A percentile compares a stretch with the other conserved stretches of the same genome.
Evolutionary conservation across 2,888 invertebrate species (phyloP).

Genomic region (Spilosoma lubricipeda): DNA sequence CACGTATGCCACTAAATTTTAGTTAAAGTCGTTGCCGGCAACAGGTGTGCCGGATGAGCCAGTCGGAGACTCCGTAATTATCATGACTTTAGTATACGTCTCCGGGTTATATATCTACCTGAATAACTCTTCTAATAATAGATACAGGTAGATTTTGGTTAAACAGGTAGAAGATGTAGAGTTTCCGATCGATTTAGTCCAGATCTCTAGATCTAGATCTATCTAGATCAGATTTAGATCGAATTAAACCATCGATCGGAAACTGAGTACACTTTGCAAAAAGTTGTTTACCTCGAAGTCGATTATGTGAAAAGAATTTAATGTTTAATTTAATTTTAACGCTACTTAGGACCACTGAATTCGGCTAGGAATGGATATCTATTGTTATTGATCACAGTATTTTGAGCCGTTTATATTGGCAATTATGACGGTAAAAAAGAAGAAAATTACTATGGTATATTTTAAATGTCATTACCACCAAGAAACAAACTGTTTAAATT

Average conservation of each 20-base stretch:
- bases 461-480: no score
- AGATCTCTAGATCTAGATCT: no score
- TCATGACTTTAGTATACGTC: conserved; percentile 68
- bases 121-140: conserved; percentile 22
- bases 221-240: no score
- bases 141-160: no score
- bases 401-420: background rate
- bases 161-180: no score
- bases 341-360: conserved; percentile 18
- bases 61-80: conserved; percentile 76
- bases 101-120: conserved; percentile 33
- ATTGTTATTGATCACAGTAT: background rate
- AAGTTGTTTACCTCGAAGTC: conserved; percentile 28
- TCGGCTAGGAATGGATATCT: conserved; percentile 26
- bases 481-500: no score
- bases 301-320: conserved; percentile 17
- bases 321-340: conserved; percentile 20
- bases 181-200: no score
- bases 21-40: conserved; percentile 80
- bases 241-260: conserved; percentile 23
- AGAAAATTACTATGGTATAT: no score
- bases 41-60: conserved; percentile 82
- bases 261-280: conserved; percentile 33
- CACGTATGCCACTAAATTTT: conserved; percentile 83
- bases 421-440: background rate